These are phyloP conservation scores for Lineus longissimus DNA, from an alignment of 1,140 invertebrate genomes.

Conservation along the genomic window DNA sequence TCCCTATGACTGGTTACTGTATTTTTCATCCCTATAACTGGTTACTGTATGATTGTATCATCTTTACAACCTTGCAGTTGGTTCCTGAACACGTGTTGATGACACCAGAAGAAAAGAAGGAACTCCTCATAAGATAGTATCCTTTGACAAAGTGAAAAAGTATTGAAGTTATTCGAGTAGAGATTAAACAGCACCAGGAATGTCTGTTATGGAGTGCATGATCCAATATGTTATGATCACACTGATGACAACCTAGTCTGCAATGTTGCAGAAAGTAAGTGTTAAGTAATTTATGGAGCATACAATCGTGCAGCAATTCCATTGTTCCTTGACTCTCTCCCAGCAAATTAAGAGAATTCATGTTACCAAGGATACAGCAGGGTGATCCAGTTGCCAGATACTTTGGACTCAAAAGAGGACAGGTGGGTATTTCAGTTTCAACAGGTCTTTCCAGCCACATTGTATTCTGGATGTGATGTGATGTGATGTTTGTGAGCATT, in stretches of 20 bases:
- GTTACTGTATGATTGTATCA: not conserved
- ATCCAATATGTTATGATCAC: too few relatives aligned
- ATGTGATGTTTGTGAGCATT: too few relatives aligned
- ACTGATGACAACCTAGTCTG: too few relatives aligned
- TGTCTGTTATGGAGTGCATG: too few relatives aligned
- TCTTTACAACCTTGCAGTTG: slow-evolving; percentile 57
- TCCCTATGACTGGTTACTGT: too few relatives aligned
- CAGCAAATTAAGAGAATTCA: slow-evolving; percentile 95
- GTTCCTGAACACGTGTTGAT: slow-evolving; percentile 98
- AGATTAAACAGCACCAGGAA: too few relatives aligned
- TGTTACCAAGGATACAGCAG: slow-evolving; percentile 97
- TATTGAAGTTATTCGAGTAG: slow-evolving; percentile 4
- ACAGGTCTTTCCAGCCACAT: too few relatives aligned
- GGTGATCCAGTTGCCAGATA: slow-evolving; percentile 97
- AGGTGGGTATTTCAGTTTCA: slow-evolving; percentile 63
- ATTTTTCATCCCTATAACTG: not conserved
- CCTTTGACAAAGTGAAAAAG: slow-evolving; percentile 56
- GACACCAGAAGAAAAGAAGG: slow-evolving; percentile 95
- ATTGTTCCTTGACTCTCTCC: slow-evolving; percentile 34
- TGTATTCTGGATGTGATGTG: too few relatives aligned
- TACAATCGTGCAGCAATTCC: too few relatives aligned
- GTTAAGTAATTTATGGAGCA: too few relatives aligned
- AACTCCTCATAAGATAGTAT: slow-evolving; percentile 88
- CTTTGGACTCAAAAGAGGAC: slow-evolving; percentile 93
- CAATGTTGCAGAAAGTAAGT: too few relatives aligned